A percentile compares a stretch with the other conserved stretches of the same genome.
phyloP scores from a whole-genome alignment of 30 jellyfish, hydroid and myxozoan species.

The Chironex yamaguchii region DNA sequence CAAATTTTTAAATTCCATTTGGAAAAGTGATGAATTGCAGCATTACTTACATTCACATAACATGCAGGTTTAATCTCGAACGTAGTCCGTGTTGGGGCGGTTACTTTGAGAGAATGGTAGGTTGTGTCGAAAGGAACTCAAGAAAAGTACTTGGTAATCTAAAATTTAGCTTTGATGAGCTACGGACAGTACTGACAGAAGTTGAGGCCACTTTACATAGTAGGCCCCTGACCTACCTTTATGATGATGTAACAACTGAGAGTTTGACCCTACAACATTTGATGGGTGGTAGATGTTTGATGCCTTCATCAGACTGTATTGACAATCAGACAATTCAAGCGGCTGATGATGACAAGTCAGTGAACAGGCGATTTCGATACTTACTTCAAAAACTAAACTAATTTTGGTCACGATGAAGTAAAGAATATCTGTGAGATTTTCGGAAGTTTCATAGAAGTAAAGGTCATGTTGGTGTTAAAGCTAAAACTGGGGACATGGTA shows the following conservation, averaged over 20 bases:
- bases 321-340: not conserved
- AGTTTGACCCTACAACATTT: slow-evolving; percentile 56
- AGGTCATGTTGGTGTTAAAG: not conserved
- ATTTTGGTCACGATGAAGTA: slow-evolving; percentile 14
- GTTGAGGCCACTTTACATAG: slow-evolving; percentile 43
- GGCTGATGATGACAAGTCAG: not conserved
- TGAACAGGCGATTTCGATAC: not conserved
- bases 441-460: slow-evolving; percentile 7
- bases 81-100: slow-evolving; percentile 40
- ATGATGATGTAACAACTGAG: slow-evolving; percentile 22
- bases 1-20: not conserved
- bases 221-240: slow-evolving; percentile 45
- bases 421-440: slow-evolving; percentile 6
- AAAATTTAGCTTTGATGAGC: slow-evolving; percentile 9
- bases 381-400: not conserved
- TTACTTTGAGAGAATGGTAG: slow-evolving; percentile 38
- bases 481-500: slow-evolving; percentile 19
- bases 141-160: slow-evolving; percentile 48
- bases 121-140: slow-evolving; percentile 20
- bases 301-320: not conserved
- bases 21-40: not conserved
- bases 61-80: slow-evolving; percentile 40
- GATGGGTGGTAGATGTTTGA: slow-evolving; percentile 16
- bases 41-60: not conserved
- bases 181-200: slow-evolving; percentile 31